Base-by-base conservation (phyloP, 2,888 invertebrate species). In the Apomyelois bistriatella region DNA sequence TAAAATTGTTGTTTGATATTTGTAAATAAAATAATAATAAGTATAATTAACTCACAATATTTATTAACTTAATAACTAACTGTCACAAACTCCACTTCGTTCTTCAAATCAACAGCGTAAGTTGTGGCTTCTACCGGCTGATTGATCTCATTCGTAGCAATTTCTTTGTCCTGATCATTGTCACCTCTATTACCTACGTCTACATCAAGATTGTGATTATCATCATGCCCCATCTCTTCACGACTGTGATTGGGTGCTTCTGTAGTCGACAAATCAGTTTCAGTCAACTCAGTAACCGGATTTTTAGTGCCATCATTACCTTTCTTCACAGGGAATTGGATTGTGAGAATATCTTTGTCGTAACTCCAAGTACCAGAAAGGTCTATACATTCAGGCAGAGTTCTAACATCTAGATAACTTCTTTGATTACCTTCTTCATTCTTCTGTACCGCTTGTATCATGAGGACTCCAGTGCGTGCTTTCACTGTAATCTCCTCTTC, bases 401-500 rank as follows among this genome's bases (percentile, higher is more conserved):
- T 73, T 48, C 81, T 75, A 0, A 82, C 53, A 36, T 80, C 76
- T 36, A 85, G 36, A 47, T 82, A 86, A 32, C 59, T 75, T 12
- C 57, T 74, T 51, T 68, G 56, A 0, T 58, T 57, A 0, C 61
- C 69, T 1, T 48, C 66, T 0, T 58, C 48, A 1, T 35, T 54
- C 17, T 69, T 72, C 52, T 76, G 79, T 0, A 66, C 59, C 1
- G 88, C 89, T 58, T 86, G 85, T 28, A 87, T 68, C 83, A 86
- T 82, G 37, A 87, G 54, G 17, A 81, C 48, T 0, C 85, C 82
- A 15, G 73, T 72, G 4, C 74, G 76, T 0, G 85, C 86, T 52
- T 88, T 88, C 7, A 89, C 87, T 0, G 73, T 64, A 8, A 89
- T 79, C 6, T 89, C 87, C 17, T 79, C 79, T 47, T 85, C 83